Evolutionary conservation across 2,113 vertebrate genomes (phyloP).

Genomic region (Pterophyllum scalare): DNA sequence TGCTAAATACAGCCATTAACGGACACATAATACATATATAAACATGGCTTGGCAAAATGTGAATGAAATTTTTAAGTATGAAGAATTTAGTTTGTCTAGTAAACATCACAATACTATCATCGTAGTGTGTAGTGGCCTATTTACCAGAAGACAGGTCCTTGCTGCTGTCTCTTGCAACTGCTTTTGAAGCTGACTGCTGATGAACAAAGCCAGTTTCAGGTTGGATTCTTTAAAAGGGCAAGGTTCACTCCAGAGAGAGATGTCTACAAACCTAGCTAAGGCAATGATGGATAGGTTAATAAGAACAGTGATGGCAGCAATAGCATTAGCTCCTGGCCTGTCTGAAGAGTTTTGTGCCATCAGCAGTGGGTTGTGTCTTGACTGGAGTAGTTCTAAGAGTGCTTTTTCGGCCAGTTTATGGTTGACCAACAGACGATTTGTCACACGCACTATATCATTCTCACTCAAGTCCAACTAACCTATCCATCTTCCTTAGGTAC

Average conservation of each 20-base stretch:
- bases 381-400: slow-evolving; percentile 3
- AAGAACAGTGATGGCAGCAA: slow-evolving; percentile 12
- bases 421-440: slow-evolving; percentile 25
- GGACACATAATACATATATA: neutral
- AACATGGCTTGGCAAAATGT: neutral
- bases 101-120: neutral
- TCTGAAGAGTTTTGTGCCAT: slow-evolving; percentile 15
- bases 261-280: neutral
- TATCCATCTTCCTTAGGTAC: slow-evolving; percentile 26
- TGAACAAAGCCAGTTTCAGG: slow-evolving; percentile 10
- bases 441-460: slow-evolving; percentile 27
- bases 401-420: slow-evolving; percentile 2
- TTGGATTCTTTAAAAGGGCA: neutral
- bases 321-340: slow-evolving; percentile 3
- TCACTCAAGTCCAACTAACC: slow-evolving; percentile 11
- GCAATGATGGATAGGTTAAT: slow-evolving; percentile 50
- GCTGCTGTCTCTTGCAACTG: neutral
- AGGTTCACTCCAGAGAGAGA: slow-evolving; percentile 2
- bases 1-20: neutral
- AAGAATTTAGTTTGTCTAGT: too few species aligned
- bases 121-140: neutral
- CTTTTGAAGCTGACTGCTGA: neutral
- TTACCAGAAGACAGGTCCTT: neutral
- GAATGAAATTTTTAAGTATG: neutral
- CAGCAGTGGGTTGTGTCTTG: slow-evolving; percentile 2